Conservation (phyloP, 1,140 invertebrate genomes). For the Drosophila ficusphila region DNA sequence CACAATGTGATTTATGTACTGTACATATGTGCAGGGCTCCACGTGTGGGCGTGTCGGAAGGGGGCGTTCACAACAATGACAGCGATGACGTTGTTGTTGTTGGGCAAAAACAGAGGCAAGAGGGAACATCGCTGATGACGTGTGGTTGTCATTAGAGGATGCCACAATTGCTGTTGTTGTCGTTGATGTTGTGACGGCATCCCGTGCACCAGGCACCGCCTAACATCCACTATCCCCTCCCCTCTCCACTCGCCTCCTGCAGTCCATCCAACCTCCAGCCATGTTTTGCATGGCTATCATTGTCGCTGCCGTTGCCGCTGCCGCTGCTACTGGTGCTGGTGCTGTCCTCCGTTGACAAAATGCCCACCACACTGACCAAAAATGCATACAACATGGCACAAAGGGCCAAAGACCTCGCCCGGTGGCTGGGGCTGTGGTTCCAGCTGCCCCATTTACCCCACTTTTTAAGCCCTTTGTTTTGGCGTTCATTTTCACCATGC, state of each 20-base stretch:
- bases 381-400: conserved; percentile 72
- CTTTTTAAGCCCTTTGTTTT: conserved; percentile 21
- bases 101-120: conserved; percentile 9
- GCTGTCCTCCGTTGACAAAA: conserved; percentile 45
- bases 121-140: conserved; percentile 64
- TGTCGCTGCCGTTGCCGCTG: conserved; percentile 38
- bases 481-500: conserved; percentile 38
- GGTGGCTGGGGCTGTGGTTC: conserved; percentile 3
- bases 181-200: conserved; percentile 49
- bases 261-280: conserved; percentile 6
- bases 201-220: conserved; percentile 5
- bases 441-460: background rate
- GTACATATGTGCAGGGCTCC: conserved; percentile 9
- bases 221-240: conserved; percentile 2
- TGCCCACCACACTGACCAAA: conserved; percentile 67
- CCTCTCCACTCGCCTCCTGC: background rate
- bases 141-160: conserved; percentile 76
- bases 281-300: conserved; percentile 68
- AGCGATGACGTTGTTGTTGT: conserved; percentile 31
- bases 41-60: conserved; percentile 63
- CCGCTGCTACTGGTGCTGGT: conserved; percentile 8
- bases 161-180: conserved; percentile 63
- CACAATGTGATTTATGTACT: conserved; percentile 36
- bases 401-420: conserved; percentile 19
- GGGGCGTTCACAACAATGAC: conserved; percentile 54